Evolutionary conservation across 2,797 vertebrate genomes (phyloP), one percentile per base, ranked within the genome.

Genomic region (Cyprinodon diabolis): DNA sequence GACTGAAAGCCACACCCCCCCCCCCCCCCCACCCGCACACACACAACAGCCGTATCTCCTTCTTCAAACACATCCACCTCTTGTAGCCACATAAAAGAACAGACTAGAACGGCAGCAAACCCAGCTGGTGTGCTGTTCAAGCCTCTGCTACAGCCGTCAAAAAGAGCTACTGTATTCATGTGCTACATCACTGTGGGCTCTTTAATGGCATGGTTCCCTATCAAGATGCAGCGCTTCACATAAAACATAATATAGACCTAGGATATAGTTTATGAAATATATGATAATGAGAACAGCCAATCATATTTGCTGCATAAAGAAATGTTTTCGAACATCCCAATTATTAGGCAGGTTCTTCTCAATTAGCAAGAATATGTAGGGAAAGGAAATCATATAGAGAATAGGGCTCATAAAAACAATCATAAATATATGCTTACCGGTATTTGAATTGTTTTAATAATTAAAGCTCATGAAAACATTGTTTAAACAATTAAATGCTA

Each of bases 11-110:
- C 60, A 82, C 85, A 81, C 83, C 77, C 30, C 30, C 30, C 30
- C 30, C 30, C 30, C 30, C 0, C 0, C 30, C 30, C 2, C 30
- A 30, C 30, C 30, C 30, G 30, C 30, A 30, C 30, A 30, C 30
- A 30, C 30, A 82, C 77, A 82, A 69, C 77, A 84, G 84, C 84
- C 87, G 84, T 85, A 85, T 84, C 88, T 78, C 72, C 51, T 72
- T 80, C 91, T 94, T 94, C 93, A 94, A 93, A 94, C 86, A 74
- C 88, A 89, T 90, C 86, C 72, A 78, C 92, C 91, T 93, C 85
- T 78, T 85, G 72, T 60, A 74, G 82, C 72, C 83, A 91, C 90
- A 94, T 92, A 80, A 94, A 93, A 90, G 91, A 89, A 78, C 58
- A 55, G 70, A 84, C 79, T 75, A 74, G 85, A 89, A 83, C 54